A percentile compares a stretch with the other conserved stretches of the same genome.
phyloP scores from a whole-genome alignment of 2,797 vertebrate genomes.

The Aphelocoma californica region DNA sequence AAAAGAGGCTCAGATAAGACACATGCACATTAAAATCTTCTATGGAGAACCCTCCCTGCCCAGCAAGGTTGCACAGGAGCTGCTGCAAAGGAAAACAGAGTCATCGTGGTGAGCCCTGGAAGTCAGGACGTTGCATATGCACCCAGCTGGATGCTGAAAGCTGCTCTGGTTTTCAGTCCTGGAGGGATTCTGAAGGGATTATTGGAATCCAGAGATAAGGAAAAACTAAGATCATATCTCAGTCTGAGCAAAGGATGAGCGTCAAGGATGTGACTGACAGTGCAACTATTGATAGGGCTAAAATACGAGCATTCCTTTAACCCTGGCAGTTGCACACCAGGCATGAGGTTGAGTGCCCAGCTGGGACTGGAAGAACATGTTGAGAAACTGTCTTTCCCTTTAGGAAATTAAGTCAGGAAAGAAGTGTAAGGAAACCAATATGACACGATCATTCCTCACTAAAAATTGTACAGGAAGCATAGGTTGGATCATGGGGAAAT shows the following conservation, averaged over 20 bases:
- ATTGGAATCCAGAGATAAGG: neutral
- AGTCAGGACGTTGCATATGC: neutral
- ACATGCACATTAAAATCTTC: neutral
- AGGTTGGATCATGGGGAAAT: neutral
- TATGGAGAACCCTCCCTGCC: neutral
- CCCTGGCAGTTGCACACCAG: neutral
- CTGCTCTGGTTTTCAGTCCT: neutral
- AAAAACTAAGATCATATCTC: neutral
- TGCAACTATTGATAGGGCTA: neutral
- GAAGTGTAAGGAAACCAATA: neutral
- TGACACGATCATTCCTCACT: neutral
- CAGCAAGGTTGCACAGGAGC: neutral
- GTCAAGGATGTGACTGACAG: neutral
- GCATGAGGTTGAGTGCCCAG: neutral
- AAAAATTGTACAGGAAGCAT: neutral
- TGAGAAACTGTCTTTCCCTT: neutral
- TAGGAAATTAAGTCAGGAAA: slow-evolving; percentile 9
- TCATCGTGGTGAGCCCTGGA: neutral
- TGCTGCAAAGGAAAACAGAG: neutral
- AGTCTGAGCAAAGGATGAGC: neutral
- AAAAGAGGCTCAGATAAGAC: neutral
- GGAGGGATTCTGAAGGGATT: neutral
- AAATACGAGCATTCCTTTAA: neutral
- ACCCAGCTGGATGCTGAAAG: neutral
- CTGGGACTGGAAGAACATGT: neutral